These are phyloP conservation scores for Actinernus sp. DNA, from an alignment of 92 coral and sea anemone genomes.

Conservation along the genomic window DNA sequence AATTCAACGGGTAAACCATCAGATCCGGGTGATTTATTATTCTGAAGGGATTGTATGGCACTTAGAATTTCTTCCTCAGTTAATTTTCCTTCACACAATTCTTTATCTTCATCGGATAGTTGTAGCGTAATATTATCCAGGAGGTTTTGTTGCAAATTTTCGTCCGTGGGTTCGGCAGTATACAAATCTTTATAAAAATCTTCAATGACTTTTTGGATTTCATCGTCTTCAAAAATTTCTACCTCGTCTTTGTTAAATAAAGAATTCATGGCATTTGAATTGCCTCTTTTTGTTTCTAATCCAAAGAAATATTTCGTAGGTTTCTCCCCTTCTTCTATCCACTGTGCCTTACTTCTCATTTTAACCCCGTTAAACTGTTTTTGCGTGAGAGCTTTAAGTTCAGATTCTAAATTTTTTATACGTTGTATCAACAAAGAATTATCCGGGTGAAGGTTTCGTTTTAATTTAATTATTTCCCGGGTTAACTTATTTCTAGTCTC, in stretches of 20 bases:
- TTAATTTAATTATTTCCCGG: not conserved
- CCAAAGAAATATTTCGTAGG: slow-evolving; percentile 10
- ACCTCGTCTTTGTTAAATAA: no score
- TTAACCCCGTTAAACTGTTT: slow-evolving; percentile 10
- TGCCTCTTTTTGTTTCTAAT: not conserved
- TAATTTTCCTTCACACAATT: not conserved
- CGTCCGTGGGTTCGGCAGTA: not conserved
- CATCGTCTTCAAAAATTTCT: no score
- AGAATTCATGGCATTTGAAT: no score
- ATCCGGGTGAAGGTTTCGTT: not conserved
- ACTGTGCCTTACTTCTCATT: slow-evolving; percentile 13
- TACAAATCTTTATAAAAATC: not conserved
- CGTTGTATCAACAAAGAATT: not conserved
- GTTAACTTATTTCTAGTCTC: not conserved
- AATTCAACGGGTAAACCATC: slow-evolving; percentile 2
- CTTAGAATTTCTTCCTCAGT: not conserved
- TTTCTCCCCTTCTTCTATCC: slow-evolving; percentile 7
- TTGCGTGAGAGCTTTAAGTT: not conserved
- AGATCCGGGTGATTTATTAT: slow-evolving; percentile 6
- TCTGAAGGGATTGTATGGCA: not conserved
- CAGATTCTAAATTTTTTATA: not conserved
- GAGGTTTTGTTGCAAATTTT: not conserved
- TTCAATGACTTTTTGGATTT: not conserved
- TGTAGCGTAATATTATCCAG: not conserved
- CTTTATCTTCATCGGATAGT: no score